phyloP scores from a whole-genome alignment of 1,140 invertebrate species.

The Eueides isabella region DNA sequence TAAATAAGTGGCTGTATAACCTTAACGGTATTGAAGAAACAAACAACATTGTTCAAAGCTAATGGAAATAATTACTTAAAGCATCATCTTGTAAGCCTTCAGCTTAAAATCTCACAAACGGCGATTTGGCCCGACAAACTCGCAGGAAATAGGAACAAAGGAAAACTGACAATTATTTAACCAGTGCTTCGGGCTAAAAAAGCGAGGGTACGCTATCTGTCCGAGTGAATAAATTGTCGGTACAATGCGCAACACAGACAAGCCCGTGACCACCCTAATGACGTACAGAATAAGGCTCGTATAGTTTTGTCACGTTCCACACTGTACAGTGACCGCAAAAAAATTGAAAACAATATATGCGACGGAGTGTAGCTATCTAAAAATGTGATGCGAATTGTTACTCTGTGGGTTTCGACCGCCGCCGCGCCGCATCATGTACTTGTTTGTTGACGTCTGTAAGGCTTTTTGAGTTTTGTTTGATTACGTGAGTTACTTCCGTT shows the following conservation, averaged over 20 bases:
- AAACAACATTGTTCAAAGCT: background rate
- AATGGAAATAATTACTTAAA: conserved; percentile 6
- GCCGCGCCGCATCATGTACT: background rate
- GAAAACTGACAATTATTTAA: conserved; percentile 64
- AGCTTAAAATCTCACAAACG: conserved; percentile 2
- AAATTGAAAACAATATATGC: conserved; percentile 37
- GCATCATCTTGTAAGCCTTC: background rate
- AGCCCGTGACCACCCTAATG: conserved; percentile 14
- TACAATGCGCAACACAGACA: conserved; percentile 28
- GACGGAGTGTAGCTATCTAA: conserved; percentile 29
- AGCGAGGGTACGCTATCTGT: conserved; percentile 53
- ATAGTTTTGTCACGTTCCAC: background rate
- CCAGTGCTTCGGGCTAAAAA: conserved; percentile 54
- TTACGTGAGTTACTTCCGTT: background rate
- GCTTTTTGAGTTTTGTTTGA: background rate
- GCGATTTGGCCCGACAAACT: conserved; percentile 11
- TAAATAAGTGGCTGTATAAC: background rate
- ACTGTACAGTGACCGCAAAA: conserved; percentile 33
- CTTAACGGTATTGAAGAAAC: background rate
- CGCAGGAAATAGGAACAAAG: conserved; percentile 44
- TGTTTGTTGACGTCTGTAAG: background rate
- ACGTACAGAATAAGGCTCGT: conserved; percentile 11
- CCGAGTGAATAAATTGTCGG: conserved; percentile 63
- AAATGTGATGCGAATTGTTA: conserved; percentile 35
- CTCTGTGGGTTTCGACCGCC: conserved; percentile 18